Evolutionary conservation across 1,140 invertebrate species (phyloP).

Genomic region (Reticulitermes speratus): DNA sequence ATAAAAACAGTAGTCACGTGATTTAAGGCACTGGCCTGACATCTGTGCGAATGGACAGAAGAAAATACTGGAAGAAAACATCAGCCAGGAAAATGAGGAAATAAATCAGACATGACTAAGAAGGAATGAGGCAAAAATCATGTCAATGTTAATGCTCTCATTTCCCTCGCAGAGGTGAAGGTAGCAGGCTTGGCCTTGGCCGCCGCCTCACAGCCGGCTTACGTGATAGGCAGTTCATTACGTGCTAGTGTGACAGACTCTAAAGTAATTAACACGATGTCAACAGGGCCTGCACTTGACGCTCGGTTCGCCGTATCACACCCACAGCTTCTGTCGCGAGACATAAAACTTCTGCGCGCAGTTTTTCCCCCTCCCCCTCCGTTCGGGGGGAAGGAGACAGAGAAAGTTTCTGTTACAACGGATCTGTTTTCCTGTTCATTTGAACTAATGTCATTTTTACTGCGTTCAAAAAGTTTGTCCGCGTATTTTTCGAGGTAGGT

Average conservation of each 20-base stretch:
- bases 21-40: too few species aligned
- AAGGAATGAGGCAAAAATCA: too few species aligned
- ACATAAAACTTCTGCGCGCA: neutral
- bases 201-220: neutral
- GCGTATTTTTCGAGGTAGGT: too few species aligned
- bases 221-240: constrained; percentile 9
- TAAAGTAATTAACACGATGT: neutral
- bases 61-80: too few species aligned
- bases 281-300: neutral
- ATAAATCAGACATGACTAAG: too few species aligned
- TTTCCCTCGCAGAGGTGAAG: neutral
- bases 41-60: too few species aligned
- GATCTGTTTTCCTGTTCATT: neutral
- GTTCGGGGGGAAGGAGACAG: neutral
- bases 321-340: neutral
- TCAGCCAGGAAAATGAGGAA: too few species aligned
- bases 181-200: neutral
- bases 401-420: neutral
- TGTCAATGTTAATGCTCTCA: too few species aligned
- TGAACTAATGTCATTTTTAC: neutral
- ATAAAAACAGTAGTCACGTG: too few species aligned
- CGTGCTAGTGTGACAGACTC: neutral
- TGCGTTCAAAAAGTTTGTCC: too few species aligned
- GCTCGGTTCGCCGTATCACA: neutral
- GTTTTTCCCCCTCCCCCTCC: neutral